A percentile compares a stretch with the other conserved stretches of the same genome.
phyloP scores from a whole-genome alignment of 2,797 vertebrate genomes.

The Anguilla anguilla region DNA sequence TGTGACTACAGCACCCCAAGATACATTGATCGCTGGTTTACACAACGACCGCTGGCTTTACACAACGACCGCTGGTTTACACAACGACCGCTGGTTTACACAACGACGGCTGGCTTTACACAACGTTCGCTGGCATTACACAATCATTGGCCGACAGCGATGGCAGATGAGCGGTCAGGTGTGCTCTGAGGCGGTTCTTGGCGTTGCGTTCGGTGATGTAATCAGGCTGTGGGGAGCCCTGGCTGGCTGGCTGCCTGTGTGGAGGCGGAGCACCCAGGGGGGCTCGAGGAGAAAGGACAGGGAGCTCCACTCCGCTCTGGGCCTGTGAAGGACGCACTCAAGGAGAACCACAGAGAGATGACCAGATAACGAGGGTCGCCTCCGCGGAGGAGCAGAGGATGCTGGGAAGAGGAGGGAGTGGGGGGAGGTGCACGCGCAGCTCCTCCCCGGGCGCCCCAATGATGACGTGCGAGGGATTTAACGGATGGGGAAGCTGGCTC shows the following conservation, averaged over 20 bases:
- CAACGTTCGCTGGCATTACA: no score
- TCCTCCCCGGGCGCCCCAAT: background rate
- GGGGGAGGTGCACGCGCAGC: background rate
- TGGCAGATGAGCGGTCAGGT: background rate
- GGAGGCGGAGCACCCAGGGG: background rate
- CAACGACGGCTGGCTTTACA: no score
- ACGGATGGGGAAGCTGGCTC: background rate
- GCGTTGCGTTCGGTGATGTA: background rate
- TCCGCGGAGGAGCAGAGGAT: background rate
- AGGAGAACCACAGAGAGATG: background rate
- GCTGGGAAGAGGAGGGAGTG: constrained; percentile 4
- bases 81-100: no score
- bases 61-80: no score
- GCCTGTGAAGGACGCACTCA: background rate
- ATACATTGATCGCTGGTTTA: no score
- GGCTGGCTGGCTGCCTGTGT: background rate
- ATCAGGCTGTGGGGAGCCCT: background rate
- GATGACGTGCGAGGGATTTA: background rate
- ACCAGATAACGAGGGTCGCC: background rate
- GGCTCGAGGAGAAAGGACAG: background rate
- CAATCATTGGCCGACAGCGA: no score
- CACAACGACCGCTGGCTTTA: no score
- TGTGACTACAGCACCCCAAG: no score
- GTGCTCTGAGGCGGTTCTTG: background rate
- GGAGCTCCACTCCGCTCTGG: background rate